A percentile compares a stretch with the other conserved stretches of the same genome.
These are phyloP conservation scores for Antidorcas marsupialis DNA, from an alignment of 2,113 vertebrate species.

Conservation along the genomic window DNA sequence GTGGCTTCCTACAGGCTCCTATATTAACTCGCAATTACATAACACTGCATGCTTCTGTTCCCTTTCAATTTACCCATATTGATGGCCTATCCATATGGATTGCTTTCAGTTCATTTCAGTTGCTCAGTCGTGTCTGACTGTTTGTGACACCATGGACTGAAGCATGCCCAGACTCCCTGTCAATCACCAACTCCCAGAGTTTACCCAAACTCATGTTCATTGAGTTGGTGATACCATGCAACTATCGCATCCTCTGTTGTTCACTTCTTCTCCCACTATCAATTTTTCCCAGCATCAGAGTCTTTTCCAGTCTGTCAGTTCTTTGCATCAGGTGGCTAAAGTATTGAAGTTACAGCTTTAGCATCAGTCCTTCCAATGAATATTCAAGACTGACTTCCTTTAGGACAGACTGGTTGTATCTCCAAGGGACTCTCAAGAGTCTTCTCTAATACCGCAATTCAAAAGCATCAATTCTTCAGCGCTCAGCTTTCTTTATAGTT, in stretches of 20 bases:
- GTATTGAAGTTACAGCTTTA: background rate
- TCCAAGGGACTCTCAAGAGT: background rate
- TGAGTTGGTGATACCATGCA: background rate
- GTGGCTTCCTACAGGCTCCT: background rate
- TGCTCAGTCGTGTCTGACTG: accelerated
- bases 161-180: background rate
- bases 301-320: background rate
- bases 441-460: background rate
- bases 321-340: background rate
- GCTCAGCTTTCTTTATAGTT: background rate
- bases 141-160: background rate
- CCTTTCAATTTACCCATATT: background rate
- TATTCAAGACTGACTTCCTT: background rate
- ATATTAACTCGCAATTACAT: background rate
- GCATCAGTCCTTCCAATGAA: background rate
- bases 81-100: background rate
- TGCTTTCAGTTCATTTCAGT: background rate
- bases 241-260: background rate
- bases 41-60: background rate
- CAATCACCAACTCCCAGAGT: background rate
- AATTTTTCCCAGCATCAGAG: background rate
- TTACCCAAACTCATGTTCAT: background rate
- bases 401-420: background rate
- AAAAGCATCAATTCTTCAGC: background rate
- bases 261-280: background rate